Percentiles rank a stretch among this genome's conserved stretches.
phyloP scores from a whole-genome alignment of 2,888 invertebrate species.

The Leucoma salicis region DNA sequence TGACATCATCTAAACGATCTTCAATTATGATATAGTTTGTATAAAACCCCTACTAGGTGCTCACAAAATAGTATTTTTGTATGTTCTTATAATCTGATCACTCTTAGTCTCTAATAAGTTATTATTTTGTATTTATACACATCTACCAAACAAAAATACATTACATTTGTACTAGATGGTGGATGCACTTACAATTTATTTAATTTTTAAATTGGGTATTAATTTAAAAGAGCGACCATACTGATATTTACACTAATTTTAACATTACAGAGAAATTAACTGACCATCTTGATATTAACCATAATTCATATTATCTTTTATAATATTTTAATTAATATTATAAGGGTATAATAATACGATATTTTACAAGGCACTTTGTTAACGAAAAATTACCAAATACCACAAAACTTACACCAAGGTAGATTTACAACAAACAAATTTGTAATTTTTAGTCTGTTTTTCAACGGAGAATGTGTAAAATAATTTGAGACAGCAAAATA shows the following conservation, averaged over 20 bases:
- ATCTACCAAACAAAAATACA: conserved; percentile 1
- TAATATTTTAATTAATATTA: neutral
- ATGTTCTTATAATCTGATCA: neutral
- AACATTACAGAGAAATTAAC: too few species aligned
- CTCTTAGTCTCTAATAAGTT: neutral
- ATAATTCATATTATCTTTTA: too few species aligned
- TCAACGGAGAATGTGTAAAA: neutral
- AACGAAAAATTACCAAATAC: conserved; percentile 2
- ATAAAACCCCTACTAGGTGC: too few species aligned
- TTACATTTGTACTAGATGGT: conserved; percentile 22
- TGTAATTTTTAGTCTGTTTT: neutral
- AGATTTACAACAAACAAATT: neutral
- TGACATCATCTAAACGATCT: too few species aligned
- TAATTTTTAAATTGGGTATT: too few species aligned
- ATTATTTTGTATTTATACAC: neutral
- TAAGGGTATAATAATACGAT: conserved; percentile 25
- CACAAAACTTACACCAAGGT: neutral
- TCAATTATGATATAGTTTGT: too few species aligned
- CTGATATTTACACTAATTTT: too few species aligned
- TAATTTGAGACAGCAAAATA: neutral
- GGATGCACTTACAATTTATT: neutral
- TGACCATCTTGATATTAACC: too few species aligned
- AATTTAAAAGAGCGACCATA: too few species aligned
- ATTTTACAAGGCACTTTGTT: conserved; percentile 61
- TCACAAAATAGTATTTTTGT: too few species aligned